phyloP scores from a whole-genome alignment of 2,797 vertebrate species.

The Darevskia mixta region DNA sequence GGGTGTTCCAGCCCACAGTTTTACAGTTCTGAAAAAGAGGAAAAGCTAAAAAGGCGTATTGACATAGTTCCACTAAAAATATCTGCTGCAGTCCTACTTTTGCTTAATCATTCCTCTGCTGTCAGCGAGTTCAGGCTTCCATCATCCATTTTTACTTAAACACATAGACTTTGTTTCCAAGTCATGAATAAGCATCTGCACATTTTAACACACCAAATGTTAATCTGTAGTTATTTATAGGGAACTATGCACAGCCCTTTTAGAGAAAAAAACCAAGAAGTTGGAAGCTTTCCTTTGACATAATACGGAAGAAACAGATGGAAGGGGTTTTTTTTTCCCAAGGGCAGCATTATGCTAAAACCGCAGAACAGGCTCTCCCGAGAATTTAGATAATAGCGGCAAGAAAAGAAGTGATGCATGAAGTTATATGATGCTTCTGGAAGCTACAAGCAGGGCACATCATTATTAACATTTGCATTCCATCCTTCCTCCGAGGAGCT shows the following conservation, averaged over 20 bases:
- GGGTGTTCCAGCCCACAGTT: background rate
- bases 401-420: slow-evolving; percentile 17
- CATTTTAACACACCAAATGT: slow-evolving; percentile 41
- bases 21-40: background rate
- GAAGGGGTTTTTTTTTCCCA: background rate
- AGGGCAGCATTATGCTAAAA: slow-evolving; percentile 29
- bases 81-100: slow-evolving; percentile 1
- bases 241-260: slow-evolving; percentile 45
- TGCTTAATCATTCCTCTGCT: background rate
- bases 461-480: too few relatives aligned
- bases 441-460: background rate
- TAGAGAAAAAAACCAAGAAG: background rate
- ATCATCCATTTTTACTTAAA: slow-evolving; percentile 1
- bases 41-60: background rate
- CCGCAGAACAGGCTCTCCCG: slow-evolving; percentile 41
- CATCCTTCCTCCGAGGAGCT: too few relatives aligned
- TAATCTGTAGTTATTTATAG: slow-evolving; percentile 57
- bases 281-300: slow-evolving; percentile 56
- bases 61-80: slow-evolving; percentile 1
- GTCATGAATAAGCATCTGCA: slow-evolving; percentile 28
- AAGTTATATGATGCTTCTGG: background rate
- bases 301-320: slow-evolving; percentile 54
- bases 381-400: slow-evolving; percentile 33
- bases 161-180: slow-evolving; percentile 44
- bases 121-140: background rate